Evolutionary conservation across 2,113 vertebrate genomes (phyloP).

Genomic region (Heteronetta atricapilla): DNA sequence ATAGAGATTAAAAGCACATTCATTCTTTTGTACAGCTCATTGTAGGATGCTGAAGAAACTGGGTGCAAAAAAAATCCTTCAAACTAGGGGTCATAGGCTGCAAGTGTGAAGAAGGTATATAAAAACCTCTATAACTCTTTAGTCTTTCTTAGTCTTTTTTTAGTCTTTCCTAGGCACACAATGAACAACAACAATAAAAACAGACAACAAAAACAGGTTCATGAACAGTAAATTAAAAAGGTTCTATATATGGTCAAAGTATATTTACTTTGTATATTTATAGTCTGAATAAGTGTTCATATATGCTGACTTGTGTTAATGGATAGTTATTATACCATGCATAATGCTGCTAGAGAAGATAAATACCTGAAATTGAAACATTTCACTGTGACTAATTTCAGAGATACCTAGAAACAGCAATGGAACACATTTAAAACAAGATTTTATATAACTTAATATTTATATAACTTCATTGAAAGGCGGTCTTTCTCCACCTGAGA

Average conservation of each 20-base stretch:
- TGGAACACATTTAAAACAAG: background rate
- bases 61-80: background rate
- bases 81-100: rapidly evolving
- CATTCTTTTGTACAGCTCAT: background rate
- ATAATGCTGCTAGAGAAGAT: background rate
- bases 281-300: background rate
- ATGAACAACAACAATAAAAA: background rate
- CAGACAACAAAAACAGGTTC: background rate
- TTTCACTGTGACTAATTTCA: background rate
- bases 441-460: background rate
- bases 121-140: background rate
- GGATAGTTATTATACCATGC: background rate
- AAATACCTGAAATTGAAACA: background rate
- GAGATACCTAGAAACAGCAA: background rate
- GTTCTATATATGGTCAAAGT: background rate
- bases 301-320: background rate
- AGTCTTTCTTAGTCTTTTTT: background rate
- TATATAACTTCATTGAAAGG: background rate
- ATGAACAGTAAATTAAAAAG: background rate
- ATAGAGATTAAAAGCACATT: background rate
- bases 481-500: background rate
- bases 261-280: background rate
- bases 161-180: background rate
- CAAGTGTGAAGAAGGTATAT: background rate
- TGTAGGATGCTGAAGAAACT: background rate